Evolutionary conservation across 2,888 invertebrate genomes (phyloP).

Genomic region (Chrysolina oricalcia): DNA sequence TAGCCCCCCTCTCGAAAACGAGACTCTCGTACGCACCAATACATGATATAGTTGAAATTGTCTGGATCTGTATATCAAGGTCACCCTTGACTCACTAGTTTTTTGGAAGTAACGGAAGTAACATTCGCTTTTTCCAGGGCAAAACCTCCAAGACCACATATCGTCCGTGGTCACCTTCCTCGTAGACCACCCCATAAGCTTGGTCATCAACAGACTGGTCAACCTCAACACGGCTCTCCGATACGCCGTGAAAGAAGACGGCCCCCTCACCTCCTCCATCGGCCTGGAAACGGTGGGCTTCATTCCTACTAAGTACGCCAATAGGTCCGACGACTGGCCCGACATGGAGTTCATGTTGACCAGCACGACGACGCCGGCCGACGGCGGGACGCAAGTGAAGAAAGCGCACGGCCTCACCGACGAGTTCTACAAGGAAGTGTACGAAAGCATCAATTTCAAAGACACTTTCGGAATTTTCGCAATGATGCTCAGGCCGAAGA

Average conservation of each 20-base stretch:
- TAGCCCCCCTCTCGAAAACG: too few species aligned
- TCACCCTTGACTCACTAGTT: background rate
- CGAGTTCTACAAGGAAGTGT: slow-evolving; percentile 86
- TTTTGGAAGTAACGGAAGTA: too few species aligned
- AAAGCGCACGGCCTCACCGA: slow-evolving; percentile 87
- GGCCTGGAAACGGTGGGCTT: slow-evolving; percentile 89
- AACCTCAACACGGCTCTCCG: slow-evolving; percentile 88
- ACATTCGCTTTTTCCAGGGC: slow-evolving; percentile 72
- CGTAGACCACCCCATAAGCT: slow-evolving; percentile 85
- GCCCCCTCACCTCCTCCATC: slow-evolving; percentile 89
- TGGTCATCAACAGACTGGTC: slow-evolving; percentile 86
- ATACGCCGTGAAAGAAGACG: slow-evolving; percentile 90
- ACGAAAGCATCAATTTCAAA: slow-evolving; percentile 80
- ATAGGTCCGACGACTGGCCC: slow-evolving; percentile 90
- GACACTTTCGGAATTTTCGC: slow-evolving; percentile 90
- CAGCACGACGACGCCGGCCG: slow-evolving; percentile 86
- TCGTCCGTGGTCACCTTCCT: slow-evolving; percentile 89
- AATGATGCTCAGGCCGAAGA: slow-evolving; percentile 92
- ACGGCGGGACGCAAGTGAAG: slow-evolving; percentile 84
- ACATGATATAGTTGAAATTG: too few species aligned
- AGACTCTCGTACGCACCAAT: too few species aligned
- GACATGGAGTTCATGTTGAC: slow-evolving; percentile 94
- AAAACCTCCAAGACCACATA: slow-evolving; percentile 92
- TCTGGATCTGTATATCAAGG: too few species aligned
- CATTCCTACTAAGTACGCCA: slow-evolving; percentile 91